phyloP scores from a whole-genome alignment of 2,888 invertebrate genomes.

The Trilocha varians region DNA sequence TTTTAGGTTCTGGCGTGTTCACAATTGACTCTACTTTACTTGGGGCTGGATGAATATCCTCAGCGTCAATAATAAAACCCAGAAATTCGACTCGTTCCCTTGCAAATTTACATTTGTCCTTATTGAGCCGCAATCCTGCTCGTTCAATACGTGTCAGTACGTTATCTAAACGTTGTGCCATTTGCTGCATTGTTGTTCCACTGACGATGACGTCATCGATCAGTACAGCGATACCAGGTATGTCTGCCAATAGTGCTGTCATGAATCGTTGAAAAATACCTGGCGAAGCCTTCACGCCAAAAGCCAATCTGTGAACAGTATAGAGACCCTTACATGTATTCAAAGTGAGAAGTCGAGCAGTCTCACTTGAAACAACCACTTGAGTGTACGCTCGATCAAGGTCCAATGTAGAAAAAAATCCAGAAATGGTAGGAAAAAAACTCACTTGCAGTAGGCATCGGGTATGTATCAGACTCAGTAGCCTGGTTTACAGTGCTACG shows the following conservation, averaged over 20 bases:
- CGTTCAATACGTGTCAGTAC: slow-evolving; percentile 5
- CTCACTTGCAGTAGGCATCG: slow-evolving; percentile 9
- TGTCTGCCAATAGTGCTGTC: slow-evolving; percentile 12
- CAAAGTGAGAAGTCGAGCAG: slow-evolving; percentile 15
- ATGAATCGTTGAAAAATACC: slow-evolving; percentile 17
- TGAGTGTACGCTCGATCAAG: slow-evolving; percentile 15
- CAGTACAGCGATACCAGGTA: slow-evolving; percentile 13
- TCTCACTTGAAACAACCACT: slow-evolving; percentile 11
- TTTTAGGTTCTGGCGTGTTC: slow-evolving; percentile 1
- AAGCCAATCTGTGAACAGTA: slow-evolving; percentile 10
- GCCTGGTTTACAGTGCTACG: slow-evolving; percentile 13
- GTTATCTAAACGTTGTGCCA: slow-evolving; percentile 4
- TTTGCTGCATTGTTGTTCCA: slow-evolving; percentile 9
- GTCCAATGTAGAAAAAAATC: slow-evolving; percentile 13
- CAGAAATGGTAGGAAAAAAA: slow-evolving; percentile 13
- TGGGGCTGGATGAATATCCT: neutral
- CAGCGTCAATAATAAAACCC: slow-evolving; percentile 1
- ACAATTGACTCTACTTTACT: neutral
- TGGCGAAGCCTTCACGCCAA: slow-evolving; percentile 15
- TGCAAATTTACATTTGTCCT: no score
- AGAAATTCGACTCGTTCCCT: slow-evolving; percentile 1
- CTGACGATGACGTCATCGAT: slow-evolving; percentile 18
- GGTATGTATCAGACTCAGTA: slow-evolving; percentile 16
- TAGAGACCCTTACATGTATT: slow-evolving; percentile 19
- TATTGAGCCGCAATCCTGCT: no score